These are phyloP conservation scores for Agrilus mali DNA, from an alignment of 2,888 invertebrate species.

Conservation along the genomic window DNA sequence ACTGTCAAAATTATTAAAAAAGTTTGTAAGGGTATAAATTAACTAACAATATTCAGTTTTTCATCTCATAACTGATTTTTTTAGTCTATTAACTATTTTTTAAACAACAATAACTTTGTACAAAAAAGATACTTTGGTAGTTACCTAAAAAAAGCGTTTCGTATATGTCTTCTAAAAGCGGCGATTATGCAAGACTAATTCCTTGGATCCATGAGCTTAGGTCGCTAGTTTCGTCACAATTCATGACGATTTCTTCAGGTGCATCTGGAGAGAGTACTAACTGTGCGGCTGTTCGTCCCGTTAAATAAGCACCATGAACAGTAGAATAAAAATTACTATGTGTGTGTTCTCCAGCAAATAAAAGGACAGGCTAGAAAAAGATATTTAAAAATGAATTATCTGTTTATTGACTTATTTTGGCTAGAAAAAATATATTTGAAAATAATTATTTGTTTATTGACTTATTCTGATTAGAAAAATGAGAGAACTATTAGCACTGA, in stretches of 20 bases:
- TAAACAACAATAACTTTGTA: too few relatives aligned
- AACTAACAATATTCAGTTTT: constrained; percentile 1
- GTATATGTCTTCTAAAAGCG: background rate
- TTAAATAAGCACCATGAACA: constrained; percentile 86
- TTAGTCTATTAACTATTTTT: background rate
- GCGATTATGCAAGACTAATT: constrained; percentile 54
- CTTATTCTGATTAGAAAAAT: too few relatives aligned
- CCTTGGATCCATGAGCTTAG: constrained; percentile 82
- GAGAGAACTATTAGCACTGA: too few relatives aligned
- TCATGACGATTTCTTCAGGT: constrained; percentile 49
- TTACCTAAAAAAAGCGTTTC: background rate
- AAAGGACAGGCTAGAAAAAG: constrained; percentile 56
- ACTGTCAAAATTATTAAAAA: background rate
- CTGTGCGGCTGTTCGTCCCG: constrained; percentile 73
- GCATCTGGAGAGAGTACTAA: constrained; percentile 51
- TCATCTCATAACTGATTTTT: constrained; percentile 3
- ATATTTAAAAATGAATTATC: too few relatives aligned
- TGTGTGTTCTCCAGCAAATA: constrained; percentile 93
- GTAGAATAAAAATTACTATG: constrained; percentile 92
- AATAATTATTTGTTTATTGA: too few relatives aligned
- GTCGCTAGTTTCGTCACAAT: constrained; percentile 66
- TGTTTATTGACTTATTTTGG: too few relatives aligned
- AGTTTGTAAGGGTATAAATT: background rate
- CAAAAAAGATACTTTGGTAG: constrained; percentile 3
- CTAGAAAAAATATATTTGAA: too few relatives aligned